These are phyloP conservation scores for Drosophila ambigua DNA, from an alignment of 1,140 invertebrate species.

Conservation along the genomic window DNA sequence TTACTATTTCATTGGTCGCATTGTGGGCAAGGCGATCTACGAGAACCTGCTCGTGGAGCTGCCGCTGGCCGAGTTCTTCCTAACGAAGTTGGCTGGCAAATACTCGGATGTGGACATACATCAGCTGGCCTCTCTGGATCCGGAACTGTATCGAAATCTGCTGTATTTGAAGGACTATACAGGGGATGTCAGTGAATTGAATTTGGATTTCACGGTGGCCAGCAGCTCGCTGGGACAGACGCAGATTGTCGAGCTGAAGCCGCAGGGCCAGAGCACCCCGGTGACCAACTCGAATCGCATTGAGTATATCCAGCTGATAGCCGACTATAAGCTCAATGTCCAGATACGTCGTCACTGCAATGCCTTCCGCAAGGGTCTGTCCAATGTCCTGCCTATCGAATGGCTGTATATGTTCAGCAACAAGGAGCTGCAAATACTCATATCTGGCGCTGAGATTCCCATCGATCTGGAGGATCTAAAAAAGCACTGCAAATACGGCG, in stretches of 20 bases:
- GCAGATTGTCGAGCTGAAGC: constrained; percentile 94
- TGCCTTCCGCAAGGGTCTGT: constrained; percentile 93
- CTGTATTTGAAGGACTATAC: constrained; percentile 93
- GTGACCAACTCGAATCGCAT: constrained; percentile 96
- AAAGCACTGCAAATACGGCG: constrained; percentile 92
- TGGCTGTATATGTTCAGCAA: constrained; percentile 98
- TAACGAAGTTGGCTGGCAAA: constrained; percentile 92
- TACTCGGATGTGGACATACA: constrained; percentile 95
- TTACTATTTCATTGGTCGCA: constrained; percentile 97
- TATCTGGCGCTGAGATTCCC: constrained; percentile 96
- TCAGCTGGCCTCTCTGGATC: constrained; percentile 96
- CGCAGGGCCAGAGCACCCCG: constrained; percentile 93
- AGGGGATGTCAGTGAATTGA: constrained; percentile 91
- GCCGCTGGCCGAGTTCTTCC: constrained; percentile 96
- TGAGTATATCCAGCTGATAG: constrained; percentile 98
- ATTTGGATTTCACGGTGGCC: constrained; percentile 96
- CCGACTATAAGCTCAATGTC: constrained; percentile 97
- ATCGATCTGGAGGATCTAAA: constrained; percentile 96
- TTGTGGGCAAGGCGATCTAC: constrained; percentile 98
- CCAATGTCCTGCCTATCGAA: constrained; percentile 94
- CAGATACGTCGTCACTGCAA: constrained; percentile 94
- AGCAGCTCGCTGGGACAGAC: constrained; percentile 96
- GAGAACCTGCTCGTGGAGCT: constrained; percentile 97
- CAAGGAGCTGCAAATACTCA: constrained; percentile 96
- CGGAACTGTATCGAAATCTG: constrained; percentile 95